These are phyloP conservation scores for Plectropomus leopardus DNA, from an alignment of 2,113 vertebrate species.

Conservation along the genomic window DNA sequence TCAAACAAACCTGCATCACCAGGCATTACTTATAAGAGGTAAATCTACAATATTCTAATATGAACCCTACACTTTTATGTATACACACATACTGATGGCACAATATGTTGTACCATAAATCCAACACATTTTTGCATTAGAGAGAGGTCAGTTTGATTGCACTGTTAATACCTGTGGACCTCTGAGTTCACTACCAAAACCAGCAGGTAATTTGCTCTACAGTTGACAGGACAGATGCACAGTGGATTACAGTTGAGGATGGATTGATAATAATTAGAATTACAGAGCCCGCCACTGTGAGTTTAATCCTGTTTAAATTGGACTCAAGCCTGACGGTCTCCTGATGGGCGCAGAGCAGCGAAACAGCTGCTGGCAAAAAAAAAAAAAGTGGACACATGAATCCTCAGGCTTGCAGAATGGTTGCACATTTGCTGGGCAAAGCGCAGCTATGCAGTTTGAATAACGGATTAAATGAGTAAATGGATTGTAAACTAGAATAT, in stretches of 20 bases:
- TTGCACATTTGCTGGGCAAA: slow-evolving; percentile 1
- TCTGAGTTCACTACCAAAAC: slow-evolving; percentile 13
- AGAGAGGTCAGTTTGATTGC: background rate
- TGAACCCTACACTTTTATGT: background rate
- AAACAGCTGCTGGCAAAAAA: slow-evolving; percentile 28
- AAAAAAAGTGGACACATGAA: slow-evolving; percentile 2
- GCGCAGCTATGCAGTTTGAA: slow-evolving; percentile 20
- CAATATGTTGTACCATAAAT: background rate
- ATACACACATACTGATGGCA: background rate
- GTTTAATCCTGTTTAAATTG: slow-evolving; percentile 58
- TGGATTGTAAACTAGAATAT: background rate
- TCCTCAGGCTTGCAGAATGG: slow-evolving; percentile 1
- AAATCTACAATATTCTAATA: background rate
- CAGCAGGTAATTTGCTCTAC: slow-evolving; percentile 36
- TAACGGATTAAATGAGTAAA: background rate
- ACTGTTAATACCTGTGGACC: slow-evolving; percentile 14
- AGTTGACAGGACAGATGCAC: slow-evolving; percentile 32
- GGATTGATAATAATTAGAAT: slow-evolving; percentile 50
- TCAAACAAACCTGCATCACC: background rate
- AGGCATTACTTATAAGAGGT: background rate
- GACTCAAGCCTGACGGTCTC: slow-evolving; percentile 29
- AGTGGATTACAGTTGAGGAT: slow-evolving; percentile 38
- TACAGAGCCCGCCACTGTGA: slow-evolving; percentile 30
- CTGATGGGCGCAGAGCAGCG: slow-evolving; percentile 22
- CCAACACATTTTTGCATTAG: slow-evolving; percentile 2